A percentile compares a stretch with the other conserved stretches of the same genome.
Conservation (phyloP, 2,797 vertebrate genomes). For the Sarcoramphus papa region DNA sequence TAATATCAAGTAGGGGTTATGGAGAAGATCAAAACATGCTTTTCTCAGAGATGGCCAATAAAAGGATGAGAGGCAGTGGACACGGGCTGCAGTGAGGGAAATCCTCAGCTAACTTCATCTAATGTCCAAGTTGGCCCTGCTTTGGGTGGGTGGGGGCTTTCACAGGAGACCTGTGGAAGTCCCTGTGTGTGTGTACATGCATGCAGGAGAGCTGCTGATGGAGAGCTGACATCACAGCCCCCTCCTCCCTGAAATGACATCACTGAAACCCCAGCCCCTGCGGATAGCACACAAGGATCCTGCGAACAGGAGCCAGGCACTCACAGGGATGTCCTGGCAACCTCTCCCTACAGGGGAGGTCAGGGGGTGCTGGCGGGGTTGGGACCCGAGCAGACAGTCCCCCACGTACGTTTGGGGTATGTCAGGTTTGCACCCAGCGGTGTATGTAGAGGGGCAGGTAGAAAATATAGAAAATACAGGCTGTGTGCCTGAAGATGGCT, state of each 20-base stretch:
- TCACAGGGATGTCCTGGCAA: neutral
- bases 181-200: neutral
- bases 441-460: too few species aligned
- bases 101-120: neutral
- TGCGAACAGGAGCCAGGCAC: neutral
- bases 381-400: neutral
- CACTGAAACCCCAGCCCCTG: neutral
- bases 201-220: neutral
- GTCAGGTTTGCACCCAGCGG: neutral
- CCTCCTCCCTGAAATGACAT: neutral
- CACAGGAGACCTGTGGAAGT: neutral
- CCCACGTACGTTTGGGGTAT: accelerated
- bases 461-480: neutral
- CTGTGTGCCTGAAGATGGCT: neutral
- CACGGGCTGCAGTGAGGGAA: neutral
- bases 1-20: neutral
- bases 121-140: neutral
- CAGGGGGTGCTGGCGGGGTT: neutral
- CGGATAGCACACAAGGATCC: accelerated
- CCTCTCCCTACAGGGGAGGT: too few species aligned
- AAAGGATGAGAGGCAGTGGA: neutral
- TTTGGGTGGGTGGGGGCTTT: neutral
- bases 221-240: neutral
- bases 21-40: neutral
- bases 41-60: neutral